phyloP scores from a whole-genome alignment of 1,140 invertebrate species.

The Penaeus chinensis region DNA sequence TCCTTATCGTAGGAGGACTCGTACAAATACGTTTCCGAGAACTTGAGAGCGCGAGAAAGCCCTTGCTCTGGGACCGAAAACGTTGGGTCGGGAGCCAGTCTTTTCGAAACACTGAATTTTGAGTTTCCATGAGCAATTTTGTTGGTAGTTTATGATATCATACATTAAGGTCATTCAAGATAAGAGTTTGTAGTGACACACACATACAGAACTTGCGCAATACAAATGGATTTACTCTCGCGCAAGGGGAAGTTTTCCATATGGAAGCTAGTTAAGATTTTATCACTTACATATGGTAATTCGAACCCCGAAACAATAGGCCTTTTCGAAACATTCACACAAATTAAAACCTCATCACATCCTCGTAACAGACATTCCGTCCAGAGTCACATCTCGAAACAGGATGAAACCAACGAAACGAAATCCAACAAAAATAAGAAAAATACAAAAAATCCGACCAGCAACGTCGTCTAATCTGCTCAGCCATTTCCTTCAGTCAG shows the following conservation, averaged over 20 bases:
- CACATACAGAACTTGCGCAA: constrained; percentile 3
- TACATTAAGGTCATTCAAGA: constrained; percentile 60
- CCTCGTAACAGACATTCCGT: too few species aligned
- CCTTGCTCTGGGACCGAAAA: constrained; percentile 38
- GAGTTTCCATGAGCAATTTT: constrained; percentile 58
- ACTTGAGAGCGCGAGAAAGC: constrained; percentile 34
- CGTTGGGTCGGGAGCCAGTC: constrained; percentile 36
- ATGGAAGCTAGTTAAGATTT: too few species aligned
- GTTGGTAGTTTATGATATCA: constrained; percentile 49
- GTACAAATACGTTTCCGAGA: constrained; percentile 60
- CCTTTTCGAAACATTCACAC: too few species aligned
- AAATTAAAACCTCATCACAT: too few species aligned
- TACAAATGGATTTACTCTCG: background rate
- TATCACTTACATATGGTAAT: too few species aligned
- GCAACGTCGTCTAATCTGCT: too few species aligned
- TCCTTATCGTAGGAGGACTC: constrained; percentile 61
- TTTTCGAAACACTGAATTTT: constrained; percentile 53
- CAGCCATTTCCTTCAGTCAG: too few species aligned
- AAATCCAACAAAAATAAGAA: too few species aligned
- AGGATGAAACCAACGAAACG: too few species aligned
- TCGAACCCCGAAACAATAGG: too few species aligned
- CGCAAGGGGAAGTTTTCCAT: background rate
- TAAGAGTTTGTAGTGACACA: constrained; percentile 58
- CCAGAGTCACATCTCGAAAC: too few species aligned
- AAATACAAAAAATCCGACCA: too few species aligned